Percentiles rank a stretch among this genome's conserved stretches.
Evolutionary conservation across 2,888 invertebrate genomes (phyloP).

Genomic region (Pemphredon lugubris): DNA sequence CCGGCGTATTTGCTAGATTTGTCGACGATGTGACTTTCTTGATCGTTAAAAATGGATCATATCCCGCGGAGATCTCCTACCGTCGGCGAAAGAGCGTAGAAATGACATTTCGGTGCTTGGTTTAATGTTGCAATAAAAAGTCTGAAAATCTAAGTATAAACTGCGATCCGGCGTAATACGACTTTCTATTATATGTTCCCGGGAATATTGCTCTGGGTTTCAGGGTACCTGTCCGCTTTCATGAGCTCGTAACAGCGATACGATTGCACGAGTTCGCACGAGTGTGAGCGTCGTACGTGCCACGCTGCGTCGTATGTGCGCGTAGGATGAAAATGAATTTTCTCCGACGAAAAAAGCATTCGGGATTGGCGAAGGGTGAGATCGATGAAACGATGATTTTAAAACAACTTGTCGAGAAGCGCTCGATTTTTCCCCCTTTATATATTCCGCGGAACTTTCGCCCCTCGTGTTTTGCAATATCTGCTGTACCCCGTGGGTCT

Average conservation of each 20-base stretch:
- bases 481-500: conserved; percentile 19
- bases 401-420: too few relatives aligned
- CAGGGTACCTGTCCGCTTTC: conserved; percentile 24
- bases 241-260: conserved; percentile 39
- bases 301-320: conserved; percentile 21
- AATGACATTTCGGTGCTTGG: background rate
- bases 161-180: conserved; percentile 8
- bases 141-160: conserved; percentile 21
- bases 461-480: conserved; percentile 23
- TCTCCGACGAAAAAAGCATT: background rate
- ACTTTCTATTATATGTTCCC: conserved; percentile 33
- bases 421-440: too few relatives aligned
- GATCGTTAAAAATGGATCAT: background rate
- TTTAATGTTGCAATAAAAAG: conserved; percentile 9
- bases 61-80: background rate
- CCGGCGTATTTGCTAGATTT: too few relatives aligned
- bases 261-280: conserved; percentile 25
- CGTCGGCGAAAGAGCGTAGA: background rate
- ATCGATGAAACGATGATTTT: conserved; percentile 1
- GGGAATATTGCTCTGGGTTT: conserved; percentile 22
- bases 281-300: conserved; percentile 16
- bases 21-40: too few relatives aligned
- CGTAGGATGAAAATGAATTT: conserved; percentile 32
- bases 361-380: background rate
- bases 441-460: conserved; percentile 6